A percentile compares a stretch with the other conserved stretches of the same genome.
Evolutionary conservation across 1,140 invertebrate species (phyloP).

Genomic region (Vanessa tameamea): DNA sequence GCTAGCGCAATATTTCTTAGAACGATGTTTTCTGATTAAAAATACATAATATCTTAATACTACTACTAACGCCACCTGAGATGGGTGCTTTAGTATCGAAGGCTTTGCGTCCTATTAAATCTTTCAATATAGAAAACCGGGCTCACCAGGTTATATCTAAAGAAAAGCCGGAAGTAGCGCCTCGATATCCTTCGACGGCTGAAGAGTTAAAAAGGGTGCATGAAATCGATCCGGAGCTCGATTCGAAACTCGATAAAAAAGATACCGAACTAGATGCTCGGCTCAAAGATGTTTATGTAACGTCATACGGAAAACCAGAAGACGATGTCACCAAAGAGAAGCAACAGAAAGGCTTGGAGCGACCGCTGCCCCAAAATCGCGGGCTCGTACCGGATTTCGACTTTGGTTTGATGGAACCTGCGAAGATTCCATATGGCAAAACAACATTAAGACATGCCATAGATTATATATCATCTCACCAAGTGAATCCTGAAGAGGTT

Average conservation of each 20-base stretch:
- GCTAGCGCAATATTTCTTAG: background rate
- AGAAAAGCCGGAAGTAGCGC: constrained; percentile 85
- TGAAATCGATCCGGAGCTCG: constrained; percentile 82
- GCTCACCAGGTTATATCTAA: constrained; percentile 85
- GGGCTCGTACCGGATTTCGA: constrained; percentile 62
- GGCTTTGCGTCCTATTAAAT: constrained; percentile 66
- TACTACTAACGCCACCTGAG: constrained; percentile 66
- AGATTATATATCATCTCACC: constrained; percentile 84
- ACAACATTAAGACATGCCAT: constrained; percentile 80
- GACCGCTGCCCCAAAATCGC: constrained; percentile 60
- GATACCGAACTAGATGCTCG: constrained; percentile 81
- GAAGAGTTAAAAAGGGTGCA: constrained; percentile 83
- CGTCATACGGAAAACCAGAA: constrained; percentile 76
- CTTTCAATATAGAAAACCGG: constrained; percentile 87
- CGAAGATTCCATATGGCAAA: constrained; percentile 75
- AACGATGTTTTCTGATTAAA: constrained; percentile 24
- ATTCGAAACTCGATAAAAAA: constrained; percentile 82
- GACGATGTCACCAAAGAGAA: constrained; percentile 63
- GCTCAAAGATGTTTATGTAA: constrained; percentile 86
- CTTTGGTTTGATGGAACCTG: constrained; percentile 82
- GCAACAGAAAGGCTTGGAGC: constrained; percentile 38
- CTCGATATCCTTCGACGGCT: constrained; percentile 81
- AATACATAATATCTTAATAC: constrained; percentile 19
- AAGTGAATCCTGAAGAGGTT: constrained; percentile 81
- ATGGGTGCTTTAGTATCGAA: constrained; percentile 76